Base-by-base conservation (phyloP, 2,113 vertebrate genomes). In the Sarotherodon lohbergeri region DNA sequence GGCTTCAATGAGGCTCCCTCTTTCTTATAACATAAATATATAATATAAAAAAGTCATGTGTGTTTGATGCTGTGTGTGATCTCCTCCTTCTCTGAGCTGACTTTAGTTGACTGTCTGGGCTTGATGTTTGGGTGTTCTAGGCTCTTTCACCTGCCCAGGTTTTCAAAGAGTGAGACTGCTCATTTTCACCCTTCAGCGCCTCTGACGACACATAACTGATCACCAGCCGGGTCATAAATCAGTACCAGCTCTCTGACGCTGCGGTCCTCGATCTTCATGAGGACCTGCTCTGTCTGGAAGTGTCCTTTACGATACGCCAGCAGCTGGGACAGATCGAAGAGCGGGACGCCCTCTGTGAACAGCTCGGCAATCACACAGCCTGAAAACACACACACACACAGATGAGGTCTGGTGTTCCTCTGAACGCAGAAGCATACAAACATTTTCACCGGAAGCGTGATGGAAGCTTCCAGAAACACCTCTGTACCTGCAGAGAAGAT, bases 361-460 rank as follows among this genome's bases (percentile, higher is more conserved):
- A 99, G 96, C 84, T 99, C 98, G 12, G 98, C 98, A 59, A 99
- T 98, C 80, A 99, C 98, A 90, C 99, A 99, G 41, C 99, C 98
- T 99, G 93, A 13, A 90, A 84, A 92, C 10, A 61, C 13, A 43
- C 2, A 66, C 68, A 48, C 46, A 52, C 34, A 32, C 6, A 24
- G 36, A 16, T 14, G 39, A 71, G n/a, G 22, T 27, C 17, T 36
- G 59, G 5, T 19, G 8, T 34, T 32, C 14, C 57, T 61, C 24
- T 34, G 27, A 59, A 29, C 5, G 27, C n/a, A 68, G 11, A 6
- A 24, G 12, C 11, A 14, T 22, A 24, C 36, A 9, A 61, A 71
- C n/a, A 43, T n/a, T 0, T 22, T 39, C 19, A 66, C 19, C 2
- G 1, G 17, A 66, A 4, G 5, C 11, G 19, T 41, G 63, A 4